Evolutionary conservation across 2,113 vertebrate genomes (phyloP).

Genomic region (Drymodes brunneopygia): DNA sequence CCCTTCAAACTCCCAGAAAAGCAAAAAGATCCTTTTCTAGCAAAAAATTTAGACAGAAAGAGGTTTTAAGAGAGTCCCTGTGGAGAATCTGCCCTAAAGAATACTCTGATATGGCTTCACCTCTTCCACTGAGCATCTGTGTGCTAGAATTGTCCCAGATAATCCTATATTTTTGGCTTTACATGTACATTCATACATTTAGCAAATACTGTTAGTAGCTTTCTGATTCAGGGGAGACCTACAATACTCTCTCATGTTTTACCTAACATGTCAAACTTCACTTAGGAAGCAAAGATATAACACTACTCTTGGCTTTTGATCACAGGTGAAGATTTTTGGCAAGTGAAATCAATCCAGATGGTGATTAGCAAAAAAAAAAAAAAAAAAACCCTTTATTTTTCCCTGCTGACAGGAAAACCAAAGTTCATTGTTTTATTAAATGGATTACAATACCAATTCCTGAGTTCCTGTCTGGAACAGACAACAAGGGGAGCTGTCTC

Average conservation of each 20-base stretch:
- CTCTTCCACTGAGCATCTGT: background rate
- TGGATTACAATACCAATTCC: background rate
- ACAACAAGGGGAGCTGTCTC: constrained; percentile 23
- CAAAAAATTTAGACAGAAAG: background rate
- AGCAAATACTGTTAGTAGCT: background rate
- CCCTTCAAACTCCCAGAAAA: background rate
- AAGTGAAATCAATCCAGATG: background rate
- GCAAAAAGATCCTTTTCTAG: background rate
- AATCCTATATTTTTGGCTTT: background rate
- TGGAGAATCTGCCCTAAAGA: background rate
- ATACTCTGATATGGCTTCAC: background rate
- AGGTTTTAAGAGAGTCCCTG: background rate
- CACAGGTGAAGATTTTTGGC: background rate
- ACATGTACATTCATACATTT: background rate
- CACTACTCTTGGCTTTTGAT: background rate
- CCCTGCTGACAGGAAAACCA: background rate
- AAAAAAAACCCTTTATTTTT: background rate
- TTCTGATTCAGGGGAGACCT: background rate
- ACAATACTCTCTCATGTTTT: background rate
- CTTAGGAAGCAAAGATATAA: background rate
- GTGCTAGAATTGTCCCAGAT: background rate
- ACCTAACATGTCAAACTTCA: background rate
- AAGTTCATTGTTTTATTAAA: constrained; percentile 28
- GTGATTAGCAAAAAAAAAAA: background rate
- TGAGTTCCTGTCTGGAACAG: background rate